Evolutionary conservation across 2,113 vertebrate species (phyloP).

Genomic region (Bos javanicus): DNA sequence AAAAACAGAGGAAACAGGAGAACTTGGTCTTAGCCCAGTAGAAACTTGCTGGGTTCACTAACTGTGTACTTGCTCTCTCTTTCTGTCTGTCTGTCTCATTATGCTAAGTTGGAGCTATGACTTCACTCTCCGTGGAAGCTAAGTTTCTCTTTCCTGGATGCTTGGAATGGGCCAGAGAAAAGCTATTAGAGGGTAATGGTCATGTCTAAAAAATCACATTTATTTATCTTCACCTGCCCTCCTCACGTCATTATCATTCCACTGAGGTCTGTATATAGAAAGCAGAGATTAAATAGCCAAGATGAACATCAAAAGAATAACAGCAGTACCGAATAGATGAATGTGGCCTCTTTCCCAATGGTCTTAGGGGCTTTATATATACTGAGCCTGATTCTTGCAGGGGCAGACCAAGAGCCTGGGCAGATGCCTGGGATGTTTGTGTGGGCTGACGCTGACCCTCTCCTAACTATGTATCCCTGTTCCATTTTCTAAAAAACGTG

Average conservation of each 20-base stretch:
- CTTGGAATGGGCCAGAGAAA: conserved; percentile 53
- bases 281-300: conserved; percentile 46
- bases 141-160: conserved; percentile 66
- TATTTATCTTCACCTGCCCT: conserved; percentile 72
- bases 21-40: conserved; percentile 67
- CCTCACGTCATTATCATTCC: conserved; percentile 61
- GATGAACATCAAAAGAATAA: conserved; percentile 52
- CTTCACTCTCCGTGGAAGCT: conserved; percentile 74
- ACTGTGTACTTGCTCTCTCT: background rate
- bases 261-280: conserved; percentile 44
- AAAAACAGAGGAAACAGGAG: conserved; percentile 63
- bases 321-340: conserved; percentile 24
- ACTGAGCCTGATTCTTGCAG: background rate
- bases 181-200: conserved; percentile 71
- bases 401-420: background rate
- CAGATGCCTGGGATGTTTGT: background rate
- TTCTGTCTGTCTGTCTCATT: conserved; percentile 59
- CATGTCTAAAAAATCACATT: conserved; percentile 63
- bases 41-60: conserved; percentile 63
- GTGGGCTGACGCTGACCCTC: background rate
- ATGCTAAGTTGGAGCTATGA: conserved; percentile 71
- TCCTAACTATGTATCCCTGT: background rate
- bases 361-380: background rate
- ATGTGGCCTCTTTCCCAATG: background rate
- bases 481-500: background rate